A percentile compares a stretch with the other conserved stretches of the same genome.
Evolutionary conservation across 30 jellyfish, hydroid and myxozoan genomes (phyloP).

Genomic region (Aurelia sp.): DNA sequence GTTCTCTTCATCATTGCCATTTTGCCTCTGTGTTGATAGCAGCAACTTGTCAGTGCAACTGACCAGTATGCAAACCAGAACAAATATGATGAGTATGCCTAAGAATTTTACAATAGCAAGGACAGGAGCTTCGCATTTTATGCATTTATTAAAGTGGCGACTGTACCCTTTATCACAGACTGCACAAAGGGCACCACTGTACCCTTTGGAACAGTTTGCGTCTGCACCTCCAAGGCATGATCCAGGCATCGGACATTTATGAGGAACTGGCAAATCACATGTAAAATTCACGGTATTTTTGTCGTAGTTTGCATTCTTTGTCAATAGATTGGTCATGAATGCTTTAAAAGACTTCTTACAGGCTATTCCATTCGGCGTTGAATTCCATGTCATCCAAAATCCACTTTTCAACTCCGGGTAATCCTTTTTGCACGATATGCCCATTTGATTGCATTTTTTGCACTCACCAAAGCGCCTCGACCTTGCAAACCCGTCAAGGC

Average conservation of each 20-base stretch:
- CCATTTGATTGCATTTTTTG: slow-evolving; percentile 8
- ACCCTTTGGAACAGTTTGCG: slow-evolving; percentile 37
- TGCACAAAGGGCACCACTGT: slow-evolving; percentile 60
- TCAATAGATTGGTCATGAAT: slow-evolving; percentile 33
- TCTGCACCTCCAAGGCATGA: slow-evolving; percentile 60
- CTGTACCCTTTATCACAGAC: slow-evolving; percentile 42
- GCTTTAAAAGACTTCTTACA: slow-evolving; percentile 3
- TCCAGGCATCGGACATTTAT: slow-evolving; percentile 40
- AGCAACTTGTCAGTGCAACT: slow-evolving; percentile 45
- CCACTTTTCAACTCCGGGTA: slow-evolving; percentile 26
- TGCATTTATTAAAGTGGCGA: slow-evolving; percentile 34
- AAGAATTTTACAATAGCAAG: slow-evolving; percentile 24
- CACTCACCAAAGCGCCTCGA: slow-evolving; percentile 38
- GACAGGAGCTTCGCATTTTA: slow-evolving; percentile 20
- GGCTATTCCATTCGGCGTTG: neutral
- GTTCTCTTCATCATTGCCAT: neutral
- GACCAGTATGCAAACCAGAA: slow-evolving; percentile 21
- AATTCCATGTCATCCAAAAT: slow-evolving; percentile 49
- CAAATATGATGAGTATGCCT: slow-evolving; percentile 6
- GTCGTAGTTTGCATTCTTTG: slow-evolving; percentile 9
- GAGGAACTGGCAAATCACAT: slow-evolving; percentile 46
- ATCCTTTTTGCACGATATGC: slow-evolving; percentile 27
- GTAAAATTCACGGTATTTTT: slow-evolving; percentile 2
- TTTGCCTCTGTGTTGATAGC: neutral
- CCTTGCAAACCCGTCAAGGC: slow-evolving; percentile 49